phyloP scores from a whole-genome alignment of 2,888 invertebrate species.

The Epiblema foenella region DNA sequence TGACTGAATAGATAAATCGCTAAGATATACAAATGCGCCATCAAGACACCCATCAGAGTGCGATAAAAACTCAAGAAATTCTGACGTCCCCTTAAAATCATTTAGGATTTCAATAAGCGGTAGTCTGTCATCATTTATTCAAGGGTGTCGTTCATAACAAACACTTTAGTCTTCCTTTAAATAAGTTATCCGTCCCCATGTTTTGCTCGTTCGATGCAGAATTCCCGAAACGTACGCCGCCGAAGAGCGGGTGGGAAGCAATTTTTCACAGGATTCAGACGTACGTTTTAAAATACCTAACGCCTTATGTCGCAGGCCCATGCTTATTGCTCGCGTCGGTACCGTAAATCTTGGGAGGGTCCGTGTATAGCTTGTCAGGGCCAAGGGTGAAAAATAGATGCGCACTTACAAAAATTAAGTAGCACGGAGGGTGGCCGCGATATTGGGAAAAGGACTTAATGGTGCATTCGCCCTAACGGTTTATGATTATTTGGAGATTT shows the following conservation, averaged over 20 bases:
- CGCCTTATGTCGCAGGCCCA: slow-evolving; percentile 67
- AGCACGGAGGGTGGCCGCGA: slow-evolving; percentile 54
- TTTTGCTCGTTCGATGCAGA: slow-evolving; percentile 67
- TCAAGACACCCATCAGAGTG: not conserved
- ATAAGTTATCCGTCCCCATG: slow-evolving; percentile 70
- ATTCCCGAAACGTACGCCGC: slow-evolving; percentile 72
- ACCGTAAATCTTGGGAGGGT: slow-evolving; percentile 76
- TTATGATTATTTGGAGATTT: slow-evolving; percentile 17
- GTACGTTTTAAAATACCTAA: slow-evolving; percentile 80
- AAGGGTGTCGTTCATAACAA: slow-evolving; percentile 51
- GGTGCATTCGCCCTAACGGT: slow-evolving; percentile 44
- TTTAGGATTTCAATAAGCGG: slow-evolving; percentile 21
- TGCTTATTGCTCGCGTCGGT: slow-evolving; percentile 76
- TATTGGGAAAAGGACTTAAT: slow-evolving; percentile 53
- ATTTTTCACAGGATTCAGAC: slow-evolving; percentile 80
- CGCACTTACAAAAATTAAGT: slow-evolving; percentile 79
- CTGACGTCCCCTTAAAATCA: slow-evolving; percentile 26
- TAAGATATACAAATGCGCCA: not conserved
- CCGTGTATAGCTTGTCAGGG: slow-evolving; percentile 59
- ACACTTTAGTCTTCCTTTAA: slow-evolving; percentile 61
- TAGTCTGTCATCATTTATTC: slow-evolving; percentile 33
- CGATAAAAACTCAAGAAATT: slow-evolving; percentile 3
- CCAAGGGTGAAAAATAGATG: slow-evolving; percentile 75
- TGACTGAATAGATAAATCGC: not conserved
- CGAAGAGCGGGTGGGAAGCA: slow-evolving; percentile 68